Base-by-base conservation (phyloP, 2,888 invertebrate species). In the Apodemia hepburni region DNA sequence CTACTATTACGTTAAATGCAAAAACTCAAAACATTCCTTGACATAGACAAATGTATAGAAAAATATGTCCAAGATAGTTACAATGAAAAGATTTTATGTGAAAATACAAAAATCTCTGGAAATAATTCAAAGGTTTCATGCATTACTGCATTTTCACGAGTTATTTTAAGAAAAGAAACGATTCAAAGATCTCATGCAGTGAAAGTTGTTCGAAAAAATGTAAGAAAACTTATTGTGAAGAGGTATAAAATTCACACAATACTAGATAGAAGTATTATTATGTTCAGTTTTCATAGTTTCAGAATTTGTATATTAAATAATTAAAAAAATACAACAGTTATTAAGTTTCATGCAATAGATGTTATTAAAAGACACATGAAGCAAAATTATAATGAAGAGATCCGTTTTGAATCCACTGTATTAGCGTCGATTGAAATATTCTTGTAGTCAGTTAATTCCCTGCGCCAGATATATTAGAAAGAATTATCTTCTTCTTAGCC, bases 401-500 rank as follows among this genome's bases (percentile, higher is more conserved):
- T 54, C 27, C 54, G 12, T 27, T 27, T 27, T 27, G 27, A 27
- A 54, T 54, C 22, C 22, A 54, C 15, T 22, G 27, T 12, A 57
- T 57, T 57, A 57, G 54, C 22, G 54, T 15, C 54, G 29, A 57
- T n/a, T 57, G 27, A 57, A 57, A 57, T 57, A 27, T 29, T 57
- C 54, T 57, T 27, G 27, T 57, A 12, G 54, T 29, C 54, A 62
- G 65, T 65, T 65, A 65, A 58, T 42, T 60, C 60, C 65, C 60
- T 58, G 58, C 58, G 58, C 64, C 60, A 62, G 65, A 61, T 57
- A 54, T 27, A 57, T 57, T 29, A 57, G 29, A n/a, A 57, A 57
- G 29, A 27, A 27, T 29, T 27, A 11, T 27, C 7, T 0, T 54
- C 54, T 54, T 29, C 54, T 29, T 54, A 54, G 54, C 54, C 54